Base-by-base conservation (phyloP, 2,113 vertebrate species). In the Candoia aspera region DNA sequence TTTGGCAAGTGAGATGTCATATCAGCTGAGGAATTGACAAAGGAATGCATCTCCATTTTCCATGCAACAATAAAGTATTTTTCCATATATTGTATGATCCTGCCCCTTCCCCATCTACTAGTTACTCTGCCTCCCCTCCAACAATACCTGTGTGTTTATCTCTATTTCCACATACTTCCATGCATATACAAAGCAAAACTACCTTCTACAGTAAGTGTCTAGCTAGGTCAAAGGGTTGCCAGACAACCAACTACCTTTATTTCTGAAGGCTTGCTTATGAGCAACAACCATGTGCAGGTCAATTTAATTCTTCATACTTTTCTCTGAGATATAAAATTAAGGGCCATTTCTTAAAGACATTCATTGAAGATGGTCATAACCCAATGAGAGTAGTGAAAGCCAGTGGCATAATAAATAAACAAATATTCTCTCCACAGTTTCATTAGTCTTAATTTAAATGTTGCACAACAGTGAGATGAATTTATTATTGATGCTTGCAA, bases 401-500 rank as follows among this genome's bases (percentile, higher is more conserved):
- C 73, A 79, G 33, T 79, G 33, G 33, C 37, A 79, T 79, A 37
- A 79, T 79, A 79, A 21, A 37, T 79, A 79, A 49, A 49, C 49
- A 49, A 37, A 21, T 21, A 79, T 37, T 79, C 8, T 49, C 6
- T 8, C 33, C 53, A 37, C 17, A 84, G 29, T 62, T 85, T 53
- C 37, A 86, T 62, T 46, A 46, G 33, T 8, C 19, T 90, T 62
- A 6, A 62, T 85, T 62, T 64, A 17, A 86, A 53, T 68, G 6
- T 60, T 49, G 15, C 15, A 59, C 15, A 59, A 42, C 6, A 59
- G 24, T 29, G 37, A 49, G 73, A 79, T 23, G 37, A 54, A 37
- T 64, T 53, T 86, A 24, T 62, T 42, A 19, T 91, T 62, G 55
- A 0, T 57, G 94, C 58, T 53, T 62, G 84, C 73, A 93, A 90